These are phyloP conservation scores for Oreochromis aureus DNA, from an alignment of 2,113 vertebrate genomes.

Conservation along the genomic window DNA sequence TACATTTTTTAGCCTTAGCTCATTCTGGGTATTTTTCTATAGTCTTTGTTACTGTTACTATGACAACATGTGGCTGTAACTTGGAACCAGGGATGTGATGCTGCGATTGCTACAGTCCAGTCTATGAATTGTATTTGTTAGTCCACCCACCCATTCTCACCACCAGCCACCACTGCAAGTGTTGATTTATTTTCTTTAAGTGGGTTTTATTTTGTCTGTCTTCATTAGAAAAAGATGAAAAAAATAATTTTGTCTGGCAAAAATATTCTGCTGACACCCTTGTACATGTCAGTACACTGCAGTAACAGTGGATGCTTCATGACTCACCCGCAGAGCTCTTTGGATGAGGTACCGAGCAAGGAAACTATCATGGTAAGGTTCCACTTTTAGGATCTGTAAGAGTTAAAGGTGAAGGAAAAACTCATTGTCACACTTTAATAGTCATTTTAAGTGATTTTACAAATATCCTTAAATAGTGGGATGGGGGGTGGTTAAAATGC, in stretches of 20 bases:
- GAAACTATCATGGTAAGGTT: constrained; percentile 76
- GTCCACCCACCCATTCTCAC: neutral
- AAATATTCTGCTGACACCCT: neutral
- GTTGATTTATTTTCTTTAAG: neutral
- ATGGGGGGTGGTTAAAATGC: neutral
- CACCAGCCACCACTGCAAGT: neutral
- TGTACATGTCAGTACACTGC: neutral
- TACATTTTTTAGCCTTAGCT: neutral
- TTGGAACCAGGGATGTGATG: neutral
- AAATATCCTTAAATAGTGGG: neutral
- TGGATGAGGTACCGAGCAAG: constrained; percentile 73
- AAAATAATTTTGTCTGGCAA: neutral
- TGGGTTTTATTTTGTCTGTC: neutral
- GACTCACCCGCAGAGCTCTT: constrained; percentile 71
- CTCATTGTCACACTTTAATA: neutral
- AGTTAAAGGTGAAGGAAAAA: neutral
- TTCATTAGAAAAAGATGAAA: neutral
- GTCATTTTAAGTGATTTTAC: neutral
- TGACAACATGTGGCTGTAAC: neutral
- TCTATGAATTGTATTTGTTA: neutral
- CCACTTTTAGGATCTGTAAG: constrained; percentile 75
- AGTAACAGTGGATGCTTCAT: neutral
- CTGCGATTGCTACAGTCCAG: neutral
- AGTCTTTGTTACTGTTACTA: neutral
- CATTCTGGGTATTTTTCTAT: neutral